Evolutionary conservation across 2,797 vertebrate species (phyloP), one percentile per base, ranked within the genome.

Genomic region (Astyanax mexicanus): DNA sequence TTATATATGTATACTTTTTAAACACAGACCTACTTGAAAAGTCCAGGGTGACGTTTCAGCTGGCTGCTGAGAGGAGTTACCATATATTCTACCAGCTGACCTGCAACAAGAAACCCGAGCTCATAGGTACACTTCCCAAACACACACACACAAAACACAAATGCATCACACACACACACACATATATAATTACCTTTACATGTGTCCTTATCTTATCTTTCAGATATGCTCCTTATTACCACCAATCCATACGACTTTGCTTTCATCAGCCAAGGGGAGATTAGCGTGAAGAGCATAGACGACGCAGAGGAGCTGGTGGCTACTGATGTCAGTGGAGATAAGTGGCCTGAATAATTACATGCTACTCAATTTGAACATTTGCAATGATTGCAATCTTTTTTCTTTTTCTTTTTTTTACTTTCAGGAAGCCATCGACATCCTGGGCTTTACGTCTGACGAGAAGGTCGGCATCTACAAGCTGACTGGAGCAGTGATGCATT

Each of bases 31-130:
- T 45, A 8, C 40, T 66, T 12, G 62, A 66, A 21, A 66, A 66
- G 44, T 66, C 62, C 62, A 66, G 23, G 25, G 62, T 66, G 25
- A 66, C 35, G 9, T 66, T 66, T 66, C 23, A 66, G 25, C 7
- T 66, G 15, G 15, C 15, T 11, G 23, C 62, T 85, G 94, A 95
- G 84, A 93, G 95, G 79, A 93, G 93, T 83, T 96, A 96, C 81
- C 95, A 95, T 82, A 96, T 96, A 85, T 96, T 96, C 81, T 96
- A 94, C 78, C 95, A 96, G 84, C 82, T 96, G 86, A 94, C 91
- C 80, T 95, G 94, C 57, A 94, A 94, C 84, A 94, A 95, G 87
- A 96, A 90, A 35, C 95, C 95, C 0, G 95, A 95, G 51, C 84
- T 96, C 3, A 92, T 96, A 55, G 95, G 94, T 95, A 89, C 82